A percentile compares a stretch with the other conserved stretches of the same genome.
Conservation (phyloP, 1,140 invertebrate species). For the Rhagoletis zephyria region DNA sequence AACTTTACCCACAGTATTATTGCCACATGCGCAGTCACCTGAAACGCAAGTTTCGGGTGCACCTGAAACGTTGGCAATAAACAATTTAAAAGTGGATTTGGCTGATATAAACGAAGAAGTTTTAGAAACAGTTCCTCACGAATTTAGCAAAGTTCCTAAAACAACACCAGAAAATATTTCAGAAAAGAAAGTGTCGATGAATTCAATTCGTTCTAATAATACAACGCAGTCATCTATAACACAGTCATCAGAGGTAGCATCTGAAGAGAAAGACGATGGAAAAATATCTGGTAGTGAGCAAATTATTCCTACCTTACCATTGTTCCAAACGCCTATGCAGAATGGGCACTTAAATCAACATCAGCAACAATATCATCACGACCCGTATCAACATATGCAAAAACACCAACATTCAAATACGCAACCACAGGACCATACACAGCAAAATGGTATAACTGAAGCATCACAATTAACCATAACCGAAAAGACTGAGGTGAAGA, state of each 20-base stretch:
- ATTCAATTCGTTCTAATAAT: neutral
- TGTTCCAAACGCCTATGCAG: neutral
- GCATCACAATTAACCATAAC: neutral
- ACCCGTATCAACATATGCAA: neutral
- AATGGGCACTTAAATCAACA: neutral
- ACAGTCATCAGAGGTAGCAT: neutral
- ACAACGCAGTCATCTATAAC: neutral
- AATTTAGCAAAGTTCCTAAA: slow-evolving; percentile 18
- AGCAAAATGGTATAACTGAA: neutral
- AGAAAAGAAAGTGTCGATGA: too few relatives aligned
- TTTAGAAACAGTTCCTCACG: neutral
- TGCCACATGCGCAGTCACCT: neutral
- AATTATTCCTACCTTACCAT: slow-evolving; percentile 13
- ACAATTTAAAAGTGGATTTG: neutral
- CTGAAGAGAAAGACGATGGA: neutral
- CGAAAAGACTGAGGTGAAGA: neutral
- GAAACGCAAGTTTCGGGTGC: neutral
- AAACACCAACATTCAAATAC: neutral
- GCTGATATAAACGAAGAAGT: neutral
- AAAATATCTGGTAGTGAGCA: neutral
- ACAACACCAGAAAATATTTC: neutral
- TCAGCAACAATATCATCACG: neutral
- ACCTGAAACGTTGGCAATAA: neutral
- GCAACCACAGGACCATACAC: neutral
- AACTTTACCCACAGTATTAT: neutral